These are phyloP conservation scores for Calvadosia cruxmelitensis DNA, from an alignment of 30 jellyfish, hydroid and myxozoan species.

Conservation along the genomic window DNA sequence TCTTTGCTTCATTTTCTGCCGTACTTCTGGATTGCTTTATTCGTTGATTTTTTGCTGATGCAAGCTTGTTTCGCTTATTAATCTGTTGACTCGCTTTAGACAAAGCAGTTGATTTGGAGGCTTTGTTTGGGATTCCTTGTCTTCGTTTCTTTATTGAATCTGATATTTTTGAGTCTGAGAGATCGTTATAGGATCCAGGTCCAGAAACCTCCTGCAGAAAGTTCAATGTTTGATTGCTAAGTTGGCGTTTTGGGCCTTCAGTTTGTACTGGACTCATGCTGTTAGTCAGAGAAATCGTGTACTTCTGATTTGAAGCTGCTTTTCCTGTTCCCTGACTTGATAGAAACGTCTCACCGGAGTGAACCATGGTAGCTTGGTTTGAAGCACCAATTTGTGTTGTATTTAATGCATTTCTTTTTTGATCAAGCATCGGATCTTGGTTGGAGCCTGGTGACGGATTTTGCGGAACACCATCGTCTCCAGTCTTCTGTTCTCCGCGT, in stretches of 20 bases:
- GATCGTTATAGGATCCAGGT: not conserved
- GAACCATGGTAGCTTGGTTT: too few species aligned
- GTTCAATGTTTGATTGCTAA: not conserved
- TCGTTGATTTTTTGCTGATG: not conserved
- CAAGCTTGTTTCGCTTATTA: too few species aligned
- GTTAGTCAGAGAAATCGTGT: not conserved
- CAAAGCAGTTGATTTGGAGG: too few species aligned
- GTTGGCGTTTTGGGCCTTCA: not conserved
- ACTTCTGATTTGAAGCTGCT: not conserved
- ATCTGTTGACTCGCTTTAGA: too few species aligned
- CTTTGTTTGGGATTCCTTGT: not conserved
- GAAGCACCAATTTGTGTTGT: too few species aligned
- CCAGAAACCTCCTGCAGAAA: not conserved
- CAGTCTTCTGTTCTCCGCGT: conserved; percentile 1
- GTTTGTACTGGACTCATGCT: not conserved
- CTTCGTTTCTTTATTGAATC: not conserved
- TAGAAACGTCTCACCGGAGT: not conserved
- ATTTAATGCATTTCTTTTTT: too few species aligned
- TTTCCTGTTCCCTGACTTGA: not conserved
- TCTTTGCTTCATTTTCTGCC: not conserved
- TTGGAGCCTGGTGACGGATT: not conserved
- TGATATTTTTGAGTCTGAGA: not conserved
- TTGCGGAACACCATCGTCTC: not conserved
- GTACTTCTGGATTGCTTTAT: not conserved
- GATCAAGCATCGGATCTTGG: too few species aligned